Percentiles rank a stretch among this genome's conserved stretches.
phyloP scores from a whole-genome alignment of 64 coral and sea anemone genomes.

The Trachythela sp. region DNA sequence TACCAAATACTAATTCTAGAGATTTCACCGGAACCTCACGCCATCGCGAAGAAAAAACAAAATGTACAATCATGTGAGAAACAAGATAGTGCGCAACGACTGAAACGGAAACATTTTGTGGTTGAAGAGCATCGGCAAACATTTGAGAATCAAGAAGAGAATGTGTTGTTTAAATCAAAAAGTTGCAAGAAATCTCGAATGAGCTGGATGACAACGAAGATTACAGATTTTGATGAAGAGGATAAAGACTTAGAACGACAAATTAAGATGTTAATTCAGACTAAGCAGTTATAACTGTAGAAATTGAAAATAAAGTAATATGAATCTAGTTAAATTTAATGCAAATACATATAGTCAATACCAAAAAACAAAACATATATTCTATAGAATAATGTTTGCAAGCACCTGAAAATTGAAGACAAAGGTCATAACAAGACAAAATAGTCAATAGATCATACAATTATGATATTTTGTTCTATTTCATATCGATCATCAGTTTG shows the following conservation, averaged over 20 bases:
- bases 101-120: background rate
- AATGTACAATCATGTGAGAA: background rate
- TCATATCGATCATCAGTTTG: too few relatives aligned
- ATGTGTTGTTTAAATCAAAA: background rate
- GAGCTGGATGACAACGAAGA: background rate
- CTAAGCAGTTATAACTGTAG: background rate
- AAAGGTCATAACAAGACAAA: too few relatives aligned
- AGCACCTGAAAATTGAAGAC: too few relatives aligned
- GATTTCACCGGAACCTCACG: background rate
- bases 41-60: background rate
- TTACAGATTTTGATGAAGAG: background rate
- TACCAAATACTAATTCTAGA: too few relatives aligned
- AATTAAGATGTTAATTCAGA: conserved; percentile 1
- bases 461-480: too few relatives aligned
- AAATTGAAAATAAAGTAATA: too few relatives aligned
- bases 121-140: background rate
- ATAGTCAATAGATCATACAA: too few relatives aligned
- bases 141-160: background rate
- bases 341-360: too few relatives aligned
- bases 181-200: background rate
- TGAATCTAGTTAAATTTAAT: too few relatives aligned
- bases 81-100: background rate
- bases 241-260: background rate
- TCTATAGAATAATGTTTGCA: too few relatives aligned
- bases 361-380: too few relatives aligned